A percentile compares a stretch with the other conserved stretches of the same genome.
Conservation (phyloP, 2,797 vertebrate genomes). For the Lateolabrax maculatus region DNA sequence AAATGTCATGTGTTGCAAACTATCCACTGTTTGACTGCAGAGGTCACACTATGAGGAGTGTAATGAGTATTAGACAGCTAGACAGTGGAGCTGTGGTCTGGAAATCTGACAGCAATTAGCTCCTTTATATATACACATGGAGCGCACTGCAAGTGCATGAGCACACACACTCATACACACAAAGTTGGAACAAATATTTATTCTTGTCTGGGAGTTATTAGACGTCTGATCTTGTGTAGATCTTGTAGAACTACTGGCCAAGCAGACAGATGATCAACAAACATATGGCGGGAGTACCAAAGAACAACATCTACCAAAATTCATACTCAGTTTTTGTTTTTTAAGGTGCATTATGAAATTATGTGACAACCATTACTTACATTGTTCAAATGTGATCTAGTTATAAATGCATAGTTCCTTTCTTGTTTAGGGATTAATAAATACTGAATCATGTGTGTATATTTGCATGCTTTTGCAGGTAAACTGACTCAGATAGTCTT, state of each 20-base stretch:
- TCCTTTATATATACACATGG: slow-evolving; percentile 72
- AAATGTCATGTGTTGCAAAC: slow-evolving; percentile 75
- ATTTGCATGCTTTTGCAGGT: slow-evolving; percentile 79
- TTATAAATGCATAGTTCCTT: neutral
- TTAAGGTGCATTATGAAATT: neutral
- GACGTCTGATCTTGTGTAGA: slow-evolving; percentile 52
- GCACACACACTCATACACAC: slow-evolving; percentile 21
- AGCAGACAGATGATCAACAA: slow-evolving; percentile 63
- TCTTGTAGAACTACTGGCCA: slow-evolving; percentile 25
- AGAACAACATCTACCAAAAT: neutral
- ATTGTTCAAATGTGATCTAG: neutral
- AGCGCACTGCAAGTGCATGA: slow-evolving; percentile 39
- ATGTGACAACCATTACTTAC: neutral
- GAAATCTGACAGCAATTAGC: slow-evolving; percentile 85
- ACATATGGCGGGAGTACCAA: slow-evolving; percentile 15
- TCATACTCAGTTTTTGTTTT: neutral
- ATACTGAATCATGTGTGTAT: neutral
- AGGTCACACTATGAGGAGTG: slow-evolving; percentile 76
- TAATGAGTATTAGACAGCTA: slow-evolving; percentile 78
- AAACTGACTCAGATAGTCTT: slow-evolving; percentile 97
- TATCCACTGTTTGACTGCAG: slow-evolving; percentile 76
- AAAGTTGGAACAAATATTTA: slow-evolving; percentile 74
- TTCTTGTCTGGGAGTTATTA: slow-evolving; percentile 67
- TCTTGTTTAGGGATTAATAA: neutral
- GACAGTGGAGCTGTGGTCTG: slow-evolving; percentile 73